A percentile compares a stretch with the other conserved stretches of the same genome.
Evolutionary conservation across 2,797 vertebrate species (phyloP).

Genomic region (Silurus aristotelis): DNA sequence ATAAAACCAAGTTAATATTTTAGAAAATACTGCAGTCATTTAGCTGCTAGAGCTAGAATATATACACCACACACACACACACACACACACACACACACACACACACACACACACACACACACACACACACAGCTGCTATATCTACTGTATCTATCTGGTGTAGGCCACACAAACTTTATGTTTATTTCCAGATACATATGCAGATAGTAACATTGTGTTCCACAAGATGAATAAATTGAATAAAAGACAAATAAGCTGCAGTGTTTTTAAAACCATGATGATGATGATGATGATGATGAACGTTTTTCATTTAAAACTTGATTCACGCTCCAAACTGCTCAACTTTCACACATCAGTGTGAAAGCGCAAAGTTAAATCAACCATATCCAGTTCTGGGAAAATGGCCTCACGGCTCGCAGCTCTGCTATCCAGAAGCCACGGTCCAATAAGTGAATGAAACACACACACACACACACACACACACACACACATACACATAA

Average conservation of each 20-base stretch:
- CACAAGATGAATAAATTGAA: neutral
- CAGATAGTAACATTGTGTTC: neutral
- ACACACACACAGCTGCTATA: neutral
- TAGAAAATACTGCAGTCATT: too few relatives aligned
- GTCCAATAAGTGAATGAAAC: constrained; percentile 41
- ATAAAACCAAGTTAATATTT: neutral
- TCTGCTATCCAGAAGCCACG: constrained; percentile 15
- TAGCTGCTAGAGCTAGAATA: neutral
- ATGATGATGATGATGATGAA: neutral
- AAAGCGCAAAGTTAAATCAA: constrained; percentile 25
- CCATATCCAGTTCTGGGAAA: constrained; percentile 29
- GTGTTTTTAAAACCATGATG: too few relatives aligned
- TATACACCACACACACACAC: neutral
- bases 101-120: neutral
- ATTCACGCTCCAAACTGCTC: neutral
- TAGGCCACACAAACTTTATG: neutral
- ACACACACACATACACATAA: neutral
- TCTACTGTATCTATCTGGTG: neutral
- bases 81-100: neutral
- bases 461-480: constrained; percentile 7
- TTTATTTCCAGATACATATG: neutral
- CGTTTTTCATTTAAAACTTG: constrained; percentile 6
- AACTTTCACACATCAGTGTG: constrained; percentile 19
- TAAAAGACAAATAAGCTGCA: too few relatives aligned
- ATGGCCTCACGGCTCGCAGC: constrained; percentile 24